A percentile compares a stretch with the other conserved stretches of the same genome.
phyloP scores from a whole-genome alignment of 2,797 vertebrate species.

The Takifugu ocellatus region DNA sequence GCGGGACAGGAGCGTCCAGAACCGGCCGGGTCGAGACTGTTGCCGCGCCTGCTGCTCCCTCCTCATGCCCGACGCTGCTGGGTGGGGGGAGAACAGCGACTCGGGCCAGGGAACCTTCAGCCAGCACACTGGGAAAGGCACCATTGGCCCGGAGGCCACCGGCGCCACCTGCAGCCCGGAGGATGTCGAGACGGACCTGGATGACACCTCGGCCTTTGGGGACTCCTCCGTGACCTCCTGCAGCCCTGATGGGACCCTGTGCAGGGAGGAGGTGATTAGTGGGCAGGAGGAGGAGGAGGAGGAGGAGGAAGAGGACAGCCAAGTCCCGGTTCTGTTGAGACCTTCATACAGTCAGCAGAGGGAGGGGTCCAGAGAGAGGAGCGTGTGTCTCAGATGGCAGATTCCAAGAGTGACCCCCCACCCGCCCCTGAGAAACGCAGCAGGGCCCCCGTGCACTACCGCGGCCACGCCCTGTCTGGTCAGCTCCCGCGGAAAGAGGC shows the following conservation, averaged over 20 bases:
- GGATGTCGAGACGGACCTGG: constrained; percentile 61
- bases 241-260: constrained; percentile 72
- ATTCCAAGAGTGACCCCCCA: constrained; percentile 72
- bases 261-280: constrained; percentile 39
- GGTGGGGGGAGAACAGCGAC: constrained; percentile 71
- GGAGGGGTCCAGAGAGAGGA: constrained; percentile 57
- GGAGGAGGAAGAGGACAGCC: constrained; percentile 76
- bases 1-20: constrained; percentile 11
- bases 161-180: constrained; percentile 16
- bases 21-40: constrained; percentile 25
- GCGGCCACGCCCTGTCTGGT: constrained; percentile 36
- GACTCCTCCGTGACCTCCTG: constrained; percentile 79
- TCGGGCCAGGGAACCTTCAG: constrained; percentile 69
- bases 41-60: constrained; percentile 46
- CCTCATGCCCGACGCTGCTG: constrained; percentile 35
- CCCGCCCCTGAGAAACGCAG: constrained; percentile 47
- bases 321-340: constrained; percentile 78
- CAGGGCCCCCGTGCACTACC: constrained; percentile 13
- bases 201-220: constrained; percentile 76
- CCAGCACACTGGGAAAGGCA: constrained; percentile 36
- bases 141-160: constrained; percentile 25
- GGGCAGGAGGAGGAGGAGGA: constrained; percentile 17
- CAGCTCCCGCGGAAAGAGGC: constrained; percentile 54
- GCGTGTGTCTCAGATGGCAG: constrained; percentile 75
- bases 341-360: constrained; percentile 58